Percentiles rank a stretch among this genome's conserved stretches.
Evolutionary conservation across 2,888 invertebrate genomes (phyloP).

Genomic region (Folsomia manolachei): DNA sequence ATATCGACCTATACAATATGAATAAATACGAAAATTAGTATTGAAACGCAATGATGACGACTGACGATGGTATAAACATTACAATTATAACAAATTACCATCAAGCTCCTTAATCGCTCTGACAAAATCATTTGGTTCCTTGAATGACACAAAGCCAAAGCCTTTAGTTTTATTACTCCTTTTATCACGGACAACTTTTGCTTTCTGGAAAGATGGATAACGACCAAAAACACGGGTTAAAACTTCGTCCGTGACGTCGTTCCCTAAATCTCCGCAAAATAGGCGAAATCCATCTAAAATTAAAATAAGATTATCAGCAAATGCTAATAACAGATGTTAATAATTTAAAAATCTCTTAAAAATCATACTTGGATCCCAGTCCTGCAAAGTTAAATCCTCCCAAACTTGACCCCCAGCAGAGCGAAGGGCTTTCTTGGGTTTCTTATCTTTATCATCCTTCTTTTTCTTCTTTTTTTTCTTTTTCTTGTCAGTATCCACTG

Average conservation of each 20-base stretch:
- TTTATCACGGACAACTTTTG: conserved; percentile 94
- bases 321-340: conserved; percentile 21
- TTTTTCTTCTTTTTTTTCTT: conserved; percentile 51
- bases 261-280: conserved; percentile 99
- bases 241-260: conserved; percentile 97
- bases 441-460: conserved; percentile 58
- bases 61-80: not conserved
- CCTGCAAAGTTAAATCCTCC: conserved; percentile 90
- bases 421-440: conserved; percentile 73
- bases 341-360: not conserved
- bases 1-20: conserved; percentile 69
- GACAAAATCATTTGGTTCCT: conserved; percentile 95
- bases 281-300: conserved; percentile 86
- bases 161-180: conserved; percentile 97
- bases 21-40: conserved; percentile 1
- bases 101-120: conserved; percentile 99
- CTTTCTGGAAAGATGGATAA: conserved; percentile 86
- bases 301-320: not conserved
- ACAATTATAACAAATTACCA: conserved; percentile 62
- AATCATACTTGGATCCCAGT: conserved; percentile 89
- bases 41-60: not conserved
- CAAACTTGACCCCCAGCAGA: conserved; percentile 92
- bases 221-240: conserved; percentile 93
- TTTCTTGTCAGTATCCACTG: conserved; percentile 21
- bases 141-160: conserved; percentile 97